These are phyloP conservation scores for Microdon myrmicae DNA, from an alignment of 2,888 invertebrate species.

Conservation along the genomic window DNA sequence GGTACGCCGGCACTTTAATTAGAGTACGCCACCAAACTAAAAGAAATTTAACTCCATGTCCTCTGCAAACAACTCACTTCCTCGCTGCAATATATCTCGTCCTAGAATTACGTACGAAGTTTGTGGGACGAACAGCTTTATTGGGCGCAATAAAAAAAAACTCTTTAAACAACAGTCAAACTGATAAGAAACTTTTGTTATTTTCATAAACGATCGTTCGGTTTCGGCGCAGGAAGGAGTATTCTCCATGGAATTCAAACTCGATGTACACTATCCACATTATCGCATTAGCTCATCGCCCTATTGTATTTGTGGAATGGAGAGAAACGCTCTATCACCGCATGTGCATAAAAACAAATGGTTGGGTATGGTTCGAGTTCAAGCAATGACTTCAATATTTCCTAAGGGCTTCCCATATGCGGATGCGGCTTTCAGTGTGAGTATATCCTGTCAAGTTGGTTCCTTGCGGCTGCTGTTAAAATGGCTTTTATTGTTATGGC, in stretches of 20 bases:
- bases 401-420: constrained; percentile 38
- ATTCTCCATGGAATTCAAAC: constrained; percentile 5
- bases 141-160: constrained; percentile 36
- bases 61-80: background rate
- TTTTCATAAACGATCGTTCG: constrained; percentile 46
- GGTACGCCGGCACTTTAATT: no score
- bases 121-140: constrained; percentile 31
- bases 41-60: background rate
- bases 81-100: background rate
- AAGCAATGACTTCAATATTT: constrained; percentile 48
- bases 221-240: constrained; percentile 13
- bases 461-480: constrained; percentile 45
- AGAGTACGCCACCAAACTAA: background rate
- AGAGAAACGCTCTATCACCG: constrained; percentile 31
- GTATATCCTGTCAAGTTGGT: constrained; percentile 15
- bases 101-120: no score
- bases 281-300: constrained; percentile 44
- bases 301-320: constrained; percentile 28
- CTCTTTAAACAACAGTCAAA: constrained; percentile 28
- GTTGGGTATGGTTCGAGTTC: constrained; percentile 36
- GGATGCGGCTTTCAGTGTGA: constrained; percentile 14
- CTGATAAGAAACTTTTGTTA: constrained; percentile 47
- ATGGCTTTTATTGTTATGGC: constrained; percentile 56
- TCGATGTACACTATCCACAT: constrained; percentile 9
- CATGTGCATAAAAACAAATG: constrained; percentile 50